Evolutionary conservation across 2,797 vertebrate genomes (phyloP).

Genomic region (Labeo calbasu): DNA sequence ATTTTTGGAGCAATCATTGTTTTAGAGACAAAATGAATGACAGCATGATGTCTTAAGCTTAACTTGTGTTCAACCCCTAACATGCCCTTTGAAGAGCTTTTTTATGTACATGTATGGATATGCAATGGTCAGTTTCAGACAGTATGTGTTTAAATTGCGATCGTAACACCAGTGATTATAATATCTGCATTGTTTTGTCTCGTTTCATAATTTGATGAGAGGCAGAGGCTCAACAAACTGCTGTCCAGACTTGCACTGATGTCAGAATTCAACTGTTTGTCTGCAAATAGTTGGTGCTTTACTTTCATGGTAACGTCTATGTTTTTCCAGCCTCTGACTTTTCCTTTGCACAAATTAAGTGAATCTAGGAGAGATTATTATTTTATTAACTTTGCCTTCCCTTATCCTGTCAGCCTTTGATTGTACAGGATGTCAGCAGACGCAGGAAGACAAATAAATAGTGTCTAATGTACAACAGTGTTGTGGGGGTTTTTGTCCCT

Average conservation of each 20-base stretch:
- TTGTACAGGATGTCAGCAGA: constrained; percentile 12
- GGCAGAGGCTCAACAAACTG: not conserved
- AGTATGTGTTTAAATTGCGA: not conserved
- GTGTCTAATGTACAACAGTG: constrained; percentile 2
- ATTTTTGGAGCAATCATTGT: not conserved
- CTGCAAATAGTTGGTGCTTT: not conserved
- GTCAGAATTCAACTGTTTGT: constrained; percentile 6
- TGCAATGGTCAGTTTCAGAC: constrained; percentile 13
- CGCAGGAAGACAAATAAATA: constrained; percentile 31
- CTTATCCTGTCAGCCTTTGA: constrained; percentile 20
- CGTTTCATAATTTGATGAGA: not conserved
- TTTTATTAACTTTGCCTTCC: constrained; percentile 14
- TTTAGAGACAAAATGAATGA: not conserved
- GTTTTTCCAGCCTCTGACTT: constrained; percentile 2
- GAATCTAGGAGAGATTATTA: constrained; percentile 9
- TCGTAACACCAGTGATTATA: not conserved
- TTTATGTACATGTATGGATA: constrained; percentile 3
- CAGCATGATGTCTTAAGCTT: not conserved
- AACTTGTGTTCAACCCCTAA: not conserved
- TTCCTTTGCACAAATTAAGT: constrained; percentile 22
- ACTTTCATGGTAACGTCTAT: not conserved
- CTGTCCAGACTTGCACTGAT: constrained; percentile 34
- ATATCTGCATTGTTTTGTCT: not conserved
- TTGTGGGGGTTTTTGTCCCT: not conserved
- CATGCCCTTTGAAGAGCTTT: not conserved